Evolutionary conservation across 2,113 vertebrate genomes (phyloP).

Genomic region (Microtus montanus): DNA sequence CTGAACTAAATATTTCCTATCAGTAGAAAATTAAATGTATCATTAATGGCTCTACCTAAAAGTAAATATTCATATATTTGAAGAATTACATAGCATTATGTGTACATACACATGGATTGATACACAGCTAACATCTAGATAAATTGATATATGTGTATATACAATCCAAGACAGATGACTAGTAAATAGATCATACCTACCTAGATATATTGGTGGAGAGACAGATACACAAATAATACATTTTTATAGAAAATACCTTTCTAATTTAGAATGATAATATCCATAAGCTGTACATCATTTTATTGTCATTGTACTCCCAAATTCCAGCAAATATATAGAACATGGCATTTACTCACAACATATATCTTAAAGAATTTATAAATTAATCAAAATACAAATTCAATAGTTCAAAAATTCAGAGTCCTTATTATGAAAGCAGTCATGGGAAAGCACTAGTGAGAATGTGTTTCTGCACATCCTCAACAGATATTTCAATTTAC

Average conservation of each 20-base stretch:
- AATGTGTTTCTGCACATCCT: background rate
- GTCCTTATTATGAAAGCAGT: constrained; percentile 44
- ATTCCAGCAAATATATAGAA: background rate
- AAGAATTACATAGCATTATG: background rate
- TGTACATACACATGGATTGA: background rate
- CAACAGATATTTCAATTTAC: constrained; percentile 41
- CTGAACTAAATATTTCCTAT: constrained; percentile 11
- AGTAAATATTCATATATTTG: constrained; percentile 39
- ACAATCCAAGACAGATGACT: background rate
- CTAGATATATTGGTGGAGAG: background rate
- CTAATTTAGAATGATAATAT: background rate
- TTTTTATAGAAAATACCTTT: background rate
- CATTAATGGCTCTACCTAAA: background rate
- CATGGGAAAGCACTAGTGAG: constrained; percentile 46
- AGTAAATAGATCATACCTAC: background rate
- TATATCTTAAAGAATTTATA: constrained; percentile 45
- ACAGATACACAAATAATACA: background rate
- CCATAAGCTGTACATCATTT: background rate
- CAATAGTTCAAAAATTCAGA: constrained; percentile 11
- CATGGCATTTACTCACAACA: background rate
- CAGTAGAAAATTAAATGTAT: constrained; percentile 12
- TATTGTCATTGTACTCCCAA: background rate
- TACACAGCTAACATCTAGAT: background rate
- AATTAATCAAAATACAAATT: background rate
- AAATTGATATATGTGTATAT: background rate